Evolutionary conservation across 2,113 vertebrate species (phyloP).

Genomic region (Puma concolor): DNA sequence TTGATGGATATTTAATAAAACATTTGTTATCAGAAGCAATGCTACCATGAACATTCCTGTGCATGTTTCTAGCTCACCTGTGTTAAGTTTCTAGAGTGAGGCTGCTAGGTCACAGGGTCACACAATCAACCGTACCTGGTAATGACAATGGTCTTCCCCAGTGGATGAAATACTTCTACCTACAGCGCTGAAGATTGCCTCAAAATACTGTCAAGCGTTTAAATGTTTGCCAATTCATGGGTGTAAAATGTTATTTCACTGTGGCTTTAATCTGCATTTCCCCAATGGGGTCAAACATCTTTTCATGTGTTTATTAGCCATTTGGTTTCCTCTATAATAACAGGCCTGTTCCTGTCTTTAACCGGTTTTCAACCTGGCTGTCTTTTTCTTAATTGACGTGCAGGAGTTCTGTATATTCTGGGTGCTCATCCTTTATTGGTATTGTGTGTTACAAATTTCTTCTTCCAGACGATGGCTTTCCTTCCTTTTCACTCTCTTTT

Average conservation of each 20-base stretch:
- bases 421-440: not conserved
- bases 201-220: not conserved
- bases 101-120: not conserved
- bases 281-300: not conserved
- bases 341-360: not conserved
- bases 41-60: not conserved
- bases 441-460: not conserved
- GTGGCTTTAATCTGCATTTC: not conserved
- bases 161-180: not conserved
- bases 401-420: not conserved
- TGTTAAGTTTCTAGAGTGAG: not conserved
- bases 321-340: constrained; percentile 6
- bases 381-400: not conserved
- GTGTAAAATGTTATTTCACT: not conserved
- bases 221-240: not conserved
- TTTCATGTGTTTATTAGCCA: not conserved
- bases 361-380: not conserved
- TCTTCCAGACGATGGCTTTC: not conserved
- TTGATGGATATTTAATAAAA: not conserved
- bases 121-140: not conserved
- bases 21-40: not conserved
- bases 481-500: constrained; percentile 21
- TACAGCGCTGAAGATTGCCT: not conserved
- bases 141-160: not conserved
- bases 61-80: not conserved